Evolutionary conservation across 53 echinoderm and acorn worm genomes (phyloP), one percentile per base, ranked within the genome.

Genomic region (Hippasteria phrygiana): DNA sequence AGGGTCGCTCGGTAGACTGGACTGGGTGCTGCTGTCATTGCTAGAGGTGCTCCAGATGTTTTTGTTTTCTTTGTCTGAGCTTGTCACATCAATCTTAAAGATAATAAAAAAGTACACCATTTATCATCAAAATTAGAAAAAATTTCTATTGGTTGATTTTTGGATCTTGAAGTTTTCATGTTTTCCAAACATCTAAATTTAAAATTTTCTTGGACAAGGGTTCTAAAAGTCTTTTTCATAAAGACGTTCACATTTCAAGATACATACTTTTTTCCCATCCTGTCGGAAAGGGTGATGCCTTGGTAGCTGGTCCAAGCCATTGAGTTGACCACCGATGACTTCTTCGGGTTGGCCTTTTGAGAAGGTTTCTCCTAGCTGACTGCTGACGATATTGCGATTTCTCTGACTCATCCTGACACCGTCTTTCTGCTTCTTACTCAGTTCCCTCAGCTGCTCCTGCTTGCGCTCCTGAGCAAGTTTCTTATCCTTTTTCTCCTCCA

Each of bases 41-140:
- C 95, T 95, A 8, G 91, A 91, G 55, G 94, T 82, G 55, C 95
- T 97, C 95, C 95, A 97, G 34, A 95, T 91, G 34, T 92, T 92
- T 77, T 94, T 95, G 85, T 97, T 97, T 82, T 97, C 98, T 78
- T 97, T 97, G 89, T 97, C 98, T 1, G 98, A 97, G 29, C 98
- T 91, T 28, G 95, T 97, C 27, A 95, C 91, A 63, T 95, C 98
- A 41, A 97, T 88, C 98, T 97, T 59, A 18, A 46, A 5, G 20
- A 53, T 22, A 53, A 63, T 63, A 28, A 26, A 63, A 27, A 63
- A 29, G 62, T 29, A 24, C 62, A 62, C 26, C 62, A 1, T 1
- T 26, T n/a, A 45, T 33, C 37, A 3, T 31, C 33, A 3, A 18
- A 69, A 3, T 13, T 20, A 2, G 8, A 20, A 41, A 38, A 71